phyloP scores from a whole-genome alignment of 1,140 invertebrate genomes.

The Sesamia nonagrioides region DNA sequence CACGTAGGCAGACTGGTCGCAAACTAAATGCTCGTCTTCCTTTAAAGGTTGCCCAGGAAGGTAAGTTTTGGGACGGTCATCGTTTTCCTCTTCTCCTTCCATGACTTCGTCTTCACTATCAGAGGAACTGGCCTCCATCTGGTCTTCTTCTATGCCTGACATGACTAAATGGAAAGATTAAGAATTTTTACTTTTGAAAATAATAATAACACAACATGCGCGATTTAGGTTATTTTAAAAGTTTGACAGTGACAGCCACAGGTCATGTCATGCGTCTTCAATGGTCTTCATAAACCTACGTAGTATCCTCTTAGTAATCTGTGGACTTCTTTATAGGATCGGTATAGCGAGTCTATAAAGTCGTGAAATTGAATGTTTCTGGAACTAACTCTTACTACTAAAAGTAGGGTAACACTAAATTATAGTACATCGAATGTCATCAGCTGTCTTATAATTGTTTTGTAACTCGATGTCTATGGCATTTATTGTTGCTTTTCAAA shows the following conservation, averaged over 20 bases:
- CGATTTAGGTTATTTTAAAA: constrained; percentile 33
- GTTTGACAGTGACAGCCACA: constrained; percentile 25
- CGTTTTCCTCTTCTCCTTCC: constrained; percentile 76
- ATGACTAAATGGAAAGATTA: constrained; percentile 38
- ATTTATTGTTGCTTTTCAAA: no score
- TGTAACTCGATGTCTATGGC: no score
- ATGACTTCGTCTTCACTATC: constrained; percentile 80
- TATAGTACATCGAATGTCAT: no score
- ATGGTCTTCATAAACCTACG: no score
- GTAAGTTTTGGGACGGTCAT: constrained; percentile 90
- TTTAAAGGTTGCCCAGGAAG: constrained; percentile 92
- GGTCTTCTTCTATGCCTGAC: constrained; percentile 78
- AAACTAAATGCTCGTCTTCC: constrained; percentile 94
- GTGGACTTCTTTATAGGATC: no score
- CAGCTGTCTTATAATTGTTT: no score
- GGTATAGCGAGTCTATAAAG: no score
- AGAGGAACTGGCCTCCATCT: constrained; percentile 78
- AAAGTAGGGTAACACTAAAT: no score
- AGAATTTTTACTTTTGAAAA: not conserved
- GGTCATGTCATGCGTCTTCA: no score
- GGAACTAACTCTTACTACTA: no score
- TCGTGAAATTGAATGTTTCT: no score
- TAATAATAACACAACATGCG: constrained; percentile 9
- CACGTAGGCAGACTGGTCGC: constrained; percentile 96
- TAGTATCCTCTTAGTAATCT: no score